phyloP scores from a whole-genome alignment of 1,140 invertebrate species.

The Paralvinella palmiformis region DNA sequence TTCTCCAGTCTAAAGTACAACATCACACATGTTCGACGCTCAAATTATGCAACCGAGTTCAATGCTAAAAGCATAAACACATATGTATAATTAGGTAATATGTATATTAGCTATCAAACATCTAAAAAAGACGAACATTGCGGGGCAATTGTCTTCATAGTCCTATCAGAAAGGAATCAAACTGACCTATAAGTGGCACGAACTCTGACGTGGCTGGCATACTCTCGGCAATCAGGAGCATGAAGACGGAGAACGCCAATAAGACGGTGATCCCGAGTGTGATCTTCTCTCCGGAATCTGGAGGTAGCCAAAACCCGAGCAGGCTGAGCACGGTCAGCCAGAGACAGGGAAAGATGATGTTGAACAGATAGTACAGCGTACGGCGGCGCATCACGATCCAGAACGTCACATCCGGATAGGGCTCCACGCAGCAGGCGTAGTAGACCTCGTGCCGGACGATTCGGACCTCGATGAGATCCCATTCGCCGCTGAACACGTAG shows the following conservation, averaged over 20 bases:
- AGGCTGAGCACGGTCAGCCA: conserved; percentile 59
- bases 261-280: conserved; percentile 61
- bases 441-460: conserved; percentile 51
- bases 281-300: conserved; percentile 60
- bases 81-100: too few relatives aligned
- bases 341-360: conserved; percentile 59
- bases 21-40: too few relatives aligned
- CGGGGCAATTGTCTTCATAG: too few relatives aligned
- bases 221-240: conserved; percentile 59
- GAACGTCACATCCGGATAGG: conserved; percentile 58
- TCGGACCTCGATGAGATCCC: conserved; percentile 55
- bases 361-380: conserved; percentile 79
- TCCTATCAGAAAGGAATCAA: too few relatives aligned
- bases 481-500: conserved; percentile 65
- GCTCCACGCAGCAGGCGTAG: conserved; percentile 56
- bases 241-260: conserved; percentile 60
- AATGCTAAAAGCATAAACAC: too few relatives aligned
- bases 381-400: conserved; percentile 82
- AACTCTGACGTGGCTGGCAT: conserved; percentile 60
- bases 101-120: too few relatives aligned
- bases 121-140: too few relatives aligned
- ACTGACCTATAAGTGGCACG: conserved; percentile 57
- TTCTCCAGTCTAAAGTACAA: too few relatives aligned
- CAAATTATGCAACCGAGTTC: too few relatives aligned
- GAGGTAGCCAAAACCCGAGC: conserved; percentile 58